Evolutionary conservation across 64 coral and sea anemone species (phyloP).

Genomic region (Stylophora pistillata): DNA sequence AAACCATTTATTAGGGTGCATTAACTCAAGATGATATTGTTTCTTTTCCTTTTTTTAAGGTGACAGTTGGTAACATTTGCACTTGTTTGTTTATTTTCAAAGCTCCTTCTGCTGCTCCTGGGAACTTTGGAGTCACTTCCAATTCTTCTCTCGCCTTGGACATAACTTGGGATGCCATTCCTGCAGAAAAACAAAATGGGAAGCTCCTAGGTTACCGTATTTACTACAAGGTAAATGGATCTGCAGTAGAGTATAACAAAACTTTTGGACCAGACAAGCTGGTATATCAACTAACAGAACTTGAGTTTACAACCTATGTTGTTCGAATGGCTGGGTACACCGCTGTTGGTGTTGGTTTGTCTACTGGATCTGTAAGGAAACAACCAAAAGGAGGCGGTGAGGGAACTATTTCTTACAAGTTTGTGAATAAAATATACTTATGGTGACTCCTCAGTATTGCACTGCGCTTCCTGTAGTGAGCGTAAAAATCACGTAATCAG

Average conservation of each 20-base stretch:
- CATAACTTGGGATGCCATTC: constrained; percentile 34
- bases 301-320: not conserved
- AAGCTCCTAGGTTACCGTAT: constrained; percentile 11
- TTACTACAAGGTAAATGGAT: not conserved
- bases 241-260: not conserved
- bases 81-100: not conserved
- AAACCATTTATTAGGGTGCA: no score
- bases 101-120: constrained; percentile 53
- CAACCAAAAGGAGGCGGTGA: not conserved
- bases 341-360: not conserved
- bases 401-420: not conserved
- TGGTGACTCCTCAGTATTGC: not conserved
- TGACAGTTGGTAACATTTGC: no score
- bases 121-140: constrained; percentile 34
- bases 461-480: no score
- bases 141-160: constrained; percentile 13
- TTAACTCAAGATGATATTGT: no score
- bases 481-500: no score
- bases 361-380: not conserved
- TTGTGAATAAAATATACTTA: not conserved
- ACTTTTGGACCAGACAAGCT: not conserved
- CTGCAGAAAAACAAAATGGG: not conserved
- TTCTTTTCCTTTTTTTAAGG: no score
- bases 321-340: not conserved
- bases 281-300: not conserved